Base-by-base conservation (phyloP, 2,888 invertebrate species). In the Malacosoma neustria region DNA sequence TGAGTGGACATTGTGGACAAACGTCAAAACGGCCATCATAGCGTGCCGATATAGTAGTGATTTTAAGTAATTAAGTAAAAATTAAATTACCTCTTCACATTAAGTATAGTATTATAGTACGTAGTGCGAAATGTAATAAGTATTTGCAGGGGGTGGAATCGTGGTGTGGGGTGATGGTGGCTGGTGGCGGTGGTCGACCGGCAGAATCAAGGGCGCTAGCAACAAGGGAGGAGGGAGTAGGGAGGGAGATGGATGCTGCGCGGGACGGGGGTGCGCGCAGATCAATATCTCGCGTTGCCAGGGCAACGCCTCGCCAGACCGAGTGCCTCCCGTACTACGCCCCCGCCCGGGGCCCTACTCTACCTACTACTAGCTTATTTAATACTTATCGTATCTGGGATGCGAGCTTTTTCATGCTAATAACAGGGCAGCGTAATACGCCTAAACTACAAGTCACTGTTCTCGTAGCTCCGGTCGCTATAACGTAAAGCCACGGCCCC, bases 221-320 rank as follows among this genome's bases (percentile, higher is more conserved):
- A 43, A 46, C 37, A 46, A 52, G 32, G 45, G 45, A 33, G 45
- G 45, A 38, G 49, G 40, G 57, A 37, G 41, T 50, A 44, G 70
- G 67, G 72, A 72, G 74, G 75, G 76, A 80, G 76, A 65, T 82
- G 84, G 82, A 85, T 82, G 82, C 85, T 84, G 77, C 74, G 80
- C 73, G 69, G 72, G 57, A 42, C 46, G 43, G 49, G 49, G 47
- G 46, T 47, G 50, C 60, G 77, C 81, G 77, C 80, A 76, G 82
- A 79, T 82, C 82, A 70, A 82, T 82, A 81, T 77, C 77, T 74
- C 74, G 62, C 72, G 89, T 88, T 80, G 71, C 87, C 84, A 85
- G 85, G 87, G 82, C 76, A 74, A 88, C 87, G 87, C 87, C 86
- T 85, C 79, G 87, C 88, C 87, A 87, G 87, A 88, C 89, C 82